Evolutionary conservation across 2,113 vertebrate genomes (phyloP).

Genomic region (Pteropus alecto): DNA sequence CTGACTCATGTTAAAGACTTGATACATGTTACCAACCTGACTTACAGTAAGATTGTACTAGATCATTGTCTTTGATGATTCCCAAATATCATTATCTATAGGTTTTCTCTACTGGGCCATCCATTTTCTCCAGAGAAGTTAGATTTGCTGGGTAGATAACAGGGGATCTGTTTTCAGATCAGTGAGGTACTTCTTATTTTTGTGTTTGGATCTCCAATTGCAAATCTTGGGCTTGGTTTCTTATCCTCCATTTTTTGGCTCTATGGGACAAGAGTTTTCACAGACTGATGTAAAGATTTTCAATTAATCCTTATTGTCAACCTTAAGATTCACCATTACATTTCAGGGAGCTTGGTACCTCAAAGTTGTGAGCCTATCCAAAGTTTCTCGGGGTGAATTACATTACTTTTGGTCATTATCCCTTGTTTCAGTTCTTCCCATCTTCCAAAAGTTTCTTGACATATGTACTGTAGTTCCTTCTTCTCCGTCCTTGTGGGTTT

Average conservation of each 20-base stretch:
- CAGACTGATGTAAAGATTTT: not conserved
- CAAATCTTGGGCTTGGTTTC: not conserved
- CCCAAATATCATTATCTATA: not conserved
- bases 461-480: not conserved
- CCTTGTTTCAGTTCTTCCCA: not conserved
- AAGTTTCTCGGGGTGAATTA: not conserved
- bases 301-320: not conserved
- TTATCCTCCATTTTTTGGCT: not conserved
- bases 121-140: slow-evolving; percentile 19
- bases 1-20: not conserved
- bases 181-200: not conserved
- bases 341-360: not conserved
- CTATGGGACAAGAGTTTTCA: not conserved
- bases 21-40: not conserved
- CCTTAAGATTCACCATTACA: not conserved
- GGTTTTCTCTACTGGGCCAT: not conserved
- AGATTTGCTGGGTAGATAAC: not conserved
- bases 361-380: not conserved
- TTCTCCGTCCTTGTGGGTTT: not conserved
- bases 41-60: not conserved
- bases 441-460: not conserved
- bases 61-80: not conserved
- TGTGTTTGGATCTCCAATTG: not conserved
- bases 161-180: not conserved
- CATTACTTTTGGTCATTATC: not conserved